Conservation (phyloP, 2,797 vertebrate species). For the Parauchenoglanis ngamensis region DNA sequence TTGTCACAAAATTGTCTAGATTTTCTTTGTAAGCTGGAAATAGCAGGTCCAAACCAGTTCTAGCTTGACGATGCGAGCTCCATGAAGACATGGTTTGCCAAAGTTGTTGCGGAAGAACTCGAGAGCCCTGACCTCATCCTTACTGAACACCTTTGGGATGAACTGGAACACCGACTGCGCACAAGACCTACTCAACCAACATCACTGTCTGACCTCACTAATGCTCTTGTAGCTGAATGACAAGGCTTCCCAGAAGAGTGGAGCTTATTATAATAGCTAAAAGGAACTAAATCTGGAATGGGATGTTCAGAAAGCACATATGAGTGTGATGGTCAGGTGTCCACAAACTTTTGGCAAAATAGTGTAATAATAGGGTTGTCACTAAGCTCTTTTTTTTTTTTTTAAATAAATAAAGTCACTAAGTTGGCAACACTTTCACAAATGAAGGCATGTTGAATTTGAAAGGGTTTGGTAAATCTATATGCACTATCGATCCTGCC, state of each 20-base stretch:
- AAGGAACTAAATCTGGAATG: background rate
- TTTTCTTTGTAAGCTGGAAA: background rate
- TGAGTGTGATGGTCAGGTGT: background rate
- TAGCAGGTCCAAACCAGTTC: background rate
- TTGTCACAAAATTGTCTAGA: background rate
- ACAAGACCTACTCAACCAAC: background rate
- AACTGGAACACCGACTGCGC: background rate
- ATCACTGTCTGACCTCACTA: background rate
- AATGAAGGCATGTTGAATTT: background rate
- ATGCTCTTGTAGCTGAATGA: background rate
- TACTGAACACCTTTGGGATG: background rate
- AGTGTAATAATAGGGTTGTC: background rate
- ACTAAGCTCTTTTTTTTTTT: too few species aligned
- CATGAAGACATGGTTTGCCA: background rate
- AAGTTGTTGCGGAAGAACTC: too few species aligned
- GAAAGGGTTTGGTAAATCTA: background rate
- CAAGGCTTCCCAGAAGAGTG: background rate
- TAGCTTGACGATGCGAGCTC: too few species aligned
- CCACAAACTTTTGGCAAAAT: background rate
- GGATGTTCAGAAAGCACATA: background rate
- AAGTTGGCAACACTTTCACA: background rate
- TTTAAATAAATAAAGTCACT: background rate
- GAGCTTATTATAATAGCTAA: background rate
- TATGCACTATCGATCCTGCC: background rate
- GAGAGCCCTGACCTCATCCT: background rate